Base-by-base conservation (phyloP, 2,888 invertebrate species). In the Pyrocoelia pectoralis region DNA sequence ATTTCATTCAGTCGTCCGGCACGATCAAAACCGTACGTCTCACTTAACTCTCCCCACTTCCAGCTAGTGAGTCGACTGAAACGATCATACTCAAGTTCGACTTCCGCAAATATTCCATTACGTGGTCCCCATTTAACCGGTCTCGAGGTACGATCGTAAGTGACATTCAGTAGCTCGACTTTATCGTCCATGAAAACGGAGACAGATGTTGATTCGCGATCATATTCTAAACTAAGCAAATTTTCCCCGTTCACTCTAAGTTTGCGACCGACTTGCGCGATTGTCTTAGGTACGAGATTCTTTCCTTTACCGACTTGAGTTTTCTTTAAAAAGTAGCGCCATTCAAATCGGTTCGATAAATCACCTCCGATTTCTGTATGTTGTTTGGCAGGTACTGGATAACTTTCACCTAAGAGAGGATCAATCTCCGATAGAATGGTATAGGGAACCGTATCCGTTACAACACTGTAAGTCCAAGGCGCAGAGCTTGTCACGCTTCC, bases 21-120 rank as follows among this genome's bases (percentile, higher is more conserved):
- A 75, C 94, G 86, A 76, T 97, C 96, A 73, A 96, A 97, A 0
- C 91, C 91, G 72, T 96, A 95, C 0, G 90, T 92, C 83, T 97
- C 96, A 74, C 91, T 92, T 4, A 97, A 84, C 66, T 94, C 92
- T 17, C 96, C 97, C 92, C 97, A 96, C 73, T 90, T 92, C 96
- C 97, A 97, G 71, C 90, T 91, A 1, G 91, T 92, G 49, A 97
- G 81, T 71, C 95, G 86, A 66, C 96, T 95, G 76, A 94, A 95
- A 68, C 95, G 86, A 76, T 97, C 96, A 76, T 97, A 97, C 72
- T 95, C 95, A 15, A 97, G 83, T 75, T 96, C 95, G 1, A 97
- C 94, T 73, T 93, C 92, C 0, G 93, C 90, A 76, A 94, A 94
- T 68, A 94, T 91, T 6, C 93, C 94, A 70, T 91, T 93, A 63